A percentile compares a stretch with the other conserved stretches of the same genome.
Conservation (phyloP, 2,113 vertebrate species). For the Zosterops lateralis region DNA sequence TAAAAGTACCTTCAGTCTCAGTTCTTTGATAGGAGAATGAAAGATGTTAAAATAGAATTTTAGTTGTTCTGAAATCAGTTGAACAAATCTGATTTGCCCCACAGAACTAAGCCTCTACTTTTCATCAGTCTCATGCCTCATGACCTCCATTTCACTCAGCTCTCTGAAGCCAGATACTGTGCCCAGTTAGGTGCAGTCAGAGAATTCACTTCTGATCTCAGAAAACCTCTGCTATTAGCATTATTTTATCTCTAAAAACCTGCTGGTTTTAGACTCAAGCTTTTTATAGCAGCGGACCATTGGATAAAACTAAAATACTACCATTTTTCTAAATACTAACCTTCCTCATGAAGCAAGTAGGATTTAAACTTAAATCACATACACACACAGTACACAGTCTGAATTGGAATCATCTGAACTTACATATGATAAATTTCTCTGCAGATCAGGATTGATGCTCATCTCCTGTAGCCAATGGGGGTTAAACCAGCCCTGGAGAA, state of each 20-base stretch:
- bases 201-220: not conserved
- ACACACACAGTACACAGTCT: not conserved
- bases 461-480: not conserved
- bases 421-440: not conserved
- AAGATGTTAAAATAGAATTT: not conserved
- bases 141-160: not conserved
- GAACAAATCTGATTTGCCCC: not conserved
- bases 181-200: not conserved
- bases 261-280: not conserved
- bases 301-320: not conserved
- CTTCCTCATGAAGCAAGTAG: not conserved
- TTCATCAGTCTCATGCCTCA: not conserved
- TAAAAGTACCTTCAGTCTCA: not conserved
- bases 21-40: not conserved
- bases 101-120: not conserved
- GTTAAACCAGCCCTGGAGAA: not conserved
- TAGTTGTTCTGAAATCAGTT: conserved; percentile 8
- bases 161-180: not conserved
- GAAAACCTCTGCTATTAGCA: not conserved
- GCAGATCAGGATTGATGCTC: not conserved
- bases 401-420: not conserved
- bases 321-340: not conserved
- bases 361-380: not conserved
- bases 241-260: not conserved
- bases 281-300: not conserved